A percentile compares a stretch with the other conserved stretches of the same genome.
Conservation (phyloP, 2,797 vertebrate genomes). For the Myotis myotis region DNA sequence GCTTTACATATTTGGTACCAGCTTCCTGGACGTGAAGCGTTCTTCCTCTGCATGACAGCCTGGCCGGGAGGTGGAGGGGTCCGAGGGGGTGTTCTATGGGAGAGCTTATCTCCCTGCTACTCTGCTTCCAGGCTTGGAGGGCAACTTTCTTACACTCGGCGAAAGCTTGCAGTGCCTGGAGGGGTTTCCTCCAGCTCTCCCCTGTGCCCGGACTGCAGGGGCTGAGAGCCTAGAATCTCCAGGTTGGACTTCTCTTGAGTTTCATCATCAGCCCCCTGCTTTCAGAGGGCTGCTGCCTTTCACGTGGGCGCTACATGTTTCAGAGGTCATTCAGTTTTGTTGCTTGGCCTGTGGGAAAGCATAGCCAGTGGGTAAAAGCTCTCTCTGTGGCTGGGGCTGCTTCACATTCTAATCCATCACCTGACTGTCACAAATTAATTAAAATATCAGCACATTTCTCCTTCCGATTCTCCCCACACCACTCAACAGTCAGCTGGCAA, state of each 20-base stretch:
- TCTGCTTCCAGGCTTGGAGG: neutral
- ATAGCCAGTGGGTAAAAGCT: too few relatives aligned
- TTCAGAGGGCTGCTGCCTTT: neutral
- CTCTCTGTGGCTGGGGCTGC: neutral
- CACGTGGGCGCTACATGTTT: rapidly evolving
- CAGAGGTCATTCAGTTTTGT: neutral
- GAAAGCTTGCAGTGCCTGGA: neutral
- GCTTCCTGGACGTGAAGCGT: neutral
- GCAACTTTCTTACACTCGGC: rapidly evolving
- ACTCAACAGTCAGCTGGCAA: neutral
- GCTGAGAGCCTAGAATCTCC: neutral
- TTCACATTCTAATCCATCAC: neutral
- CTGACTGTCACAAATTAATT: neutral
- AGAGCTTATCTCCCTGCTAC: neutral
- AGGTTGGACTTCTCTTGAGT: neutral
- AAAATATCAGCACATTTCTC: neutral
- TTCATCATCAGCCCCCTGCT: neutral
- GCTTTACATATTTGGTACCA: neutral
- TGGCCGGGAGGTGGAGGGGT: neutral
- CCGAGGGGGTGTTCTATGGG: too few relatives aligned
- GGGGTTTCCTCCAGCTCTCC: neutral
- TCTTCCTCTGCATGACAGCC: neutral
- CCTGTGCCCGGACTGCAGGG: neutral
- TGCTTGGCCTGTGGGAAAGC: neutral
- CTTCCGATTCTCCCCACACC: neutral